Evolutionary conservation across 1,140 invertebrate species (phyloP).

Genomic region (Cephus cinctus): DNA sequence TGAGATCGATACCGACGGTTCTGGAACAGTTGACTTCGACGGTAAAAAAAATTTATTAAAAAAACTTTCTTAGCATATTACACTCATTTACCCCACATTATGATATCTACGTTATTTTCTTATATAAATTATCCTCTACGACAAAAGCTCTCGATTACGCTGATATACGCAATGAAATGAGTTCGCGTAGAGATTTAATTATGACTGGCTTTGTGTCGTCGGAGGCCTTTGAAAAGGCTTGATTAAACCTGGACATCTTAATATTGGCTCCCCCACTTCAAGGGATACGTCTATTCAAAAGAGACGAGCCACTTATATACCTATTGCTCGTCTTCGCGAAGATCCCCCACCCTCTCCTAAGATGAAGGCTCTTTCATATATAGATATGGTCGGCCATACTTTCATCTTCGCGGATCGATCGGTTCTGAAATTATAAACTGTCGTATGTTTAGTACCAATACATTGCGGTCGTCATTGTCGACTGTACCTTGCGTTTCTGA

Average conservation of each 20-base stretch:
- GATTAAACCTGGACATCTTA: slow-evolving; percentile 23
- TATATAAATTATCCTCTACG: too few species aligned
- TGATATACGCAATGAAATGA: too few species aligned
- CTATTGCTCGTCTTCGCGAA: slow-evolving; percentile 19
- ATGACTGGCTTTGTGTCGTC: slow-evolving; percentile 1
- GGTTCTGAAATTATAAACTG: too few species aligned
- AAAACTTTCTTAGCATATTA: too few species aligned
- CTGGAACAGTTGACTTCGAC: slow-evolving; percentile 83
- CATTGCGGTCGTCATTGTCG: too few species aligned
- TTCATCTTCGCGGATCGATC: neutral
- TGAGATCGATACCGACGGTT: slow-evolving; percentile 79
- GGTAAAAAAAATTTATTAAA: too few species aligned
- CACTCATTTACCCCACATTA: too few species aligned
- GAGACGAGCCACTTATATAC: slow-evolving; percentile 26
- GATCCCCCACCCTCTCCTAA: too few species aligned
- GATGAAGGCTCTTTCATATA: neutral
- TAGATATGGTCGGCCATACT: neutral
- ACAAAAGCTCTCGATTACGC: too few species aligned
- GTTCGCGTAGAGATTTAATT: slow-evolving; percentile 2
- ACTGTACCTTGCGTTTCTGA: too few species aligned
- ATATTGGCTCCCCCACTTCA: slow-evolving; percentile 18
- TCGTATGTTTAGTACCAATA: too few species aligned
- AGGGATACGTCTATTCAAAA: slow-evolving; percentile 23
- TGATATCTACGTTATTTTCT: too few species aligned
- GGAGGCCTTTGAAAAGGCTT: neutral